Conservation (phyloP, 2,797 vertebrate species). For the Buceros bicornis region DNA sequence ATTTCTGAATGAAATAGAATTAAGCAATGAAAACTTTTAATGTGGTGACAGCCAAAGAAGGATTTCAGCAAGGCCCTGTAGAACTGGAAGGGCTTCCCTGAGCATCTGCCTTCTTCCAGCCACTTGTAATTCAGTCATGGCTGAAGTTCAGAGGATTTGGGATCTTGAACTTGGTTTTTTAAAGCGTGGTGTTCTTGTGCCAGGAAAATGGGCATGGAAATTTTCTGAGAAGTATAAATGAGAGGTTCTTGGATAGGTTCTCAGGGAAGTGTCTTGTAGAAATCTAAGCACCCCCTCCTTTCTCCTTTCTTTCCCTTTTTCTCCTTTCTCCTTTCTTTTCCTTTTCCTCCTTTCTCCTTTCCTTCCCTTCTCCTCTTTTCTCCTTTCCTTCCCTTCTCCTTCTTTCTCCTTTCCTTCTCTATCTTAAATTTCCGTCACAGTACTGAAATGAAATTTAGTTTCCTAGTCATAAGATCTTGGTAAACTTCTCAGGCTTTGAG, state of each 20-base stretch:
- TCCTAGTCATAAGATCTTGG: neutral
- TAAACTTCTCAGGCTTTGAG: neutral
- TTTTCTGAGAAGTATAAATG: neutral
- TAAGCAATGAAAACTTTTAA: neutral
- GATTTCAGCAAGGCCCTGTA: neutral
- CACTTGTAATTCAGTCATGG: neutral
- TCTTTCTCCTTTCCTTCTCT: too few relatives aligned
- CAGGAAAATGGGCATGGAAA: neutral
- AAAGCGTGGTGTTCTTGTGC: neutral
- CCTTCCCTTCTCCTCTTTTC: too few relatives aligned
- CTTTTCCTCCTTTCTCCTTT: too few relatives aligned
- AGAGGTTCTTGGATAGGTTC: neutral
- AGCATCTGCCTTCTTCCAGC: neutral
- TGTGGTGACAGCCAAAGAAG: neutral
- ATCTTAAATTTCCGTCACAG: neutral
- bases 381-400: too few relatives aligned
- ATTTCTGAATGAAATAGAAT: slow-evolving; percentile 45
- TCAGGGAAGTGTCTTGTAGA: neutral
- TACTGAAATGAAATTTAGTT: neutral
- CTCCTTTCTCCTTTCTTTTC: too few relatives aligned
- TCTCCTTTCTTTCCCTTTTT: neutral
- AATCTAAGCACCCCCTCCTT: neutral
- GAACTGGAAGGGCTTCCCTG: neutral
- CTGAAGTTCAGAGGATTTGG: neutral
- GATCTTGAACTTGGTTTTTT: neutral